These are phyloP conservation scores for Protonibea diacanthus DNA, from an alignment of 2,797 vertebrate species.

Conservation along the genomic window DNA sequence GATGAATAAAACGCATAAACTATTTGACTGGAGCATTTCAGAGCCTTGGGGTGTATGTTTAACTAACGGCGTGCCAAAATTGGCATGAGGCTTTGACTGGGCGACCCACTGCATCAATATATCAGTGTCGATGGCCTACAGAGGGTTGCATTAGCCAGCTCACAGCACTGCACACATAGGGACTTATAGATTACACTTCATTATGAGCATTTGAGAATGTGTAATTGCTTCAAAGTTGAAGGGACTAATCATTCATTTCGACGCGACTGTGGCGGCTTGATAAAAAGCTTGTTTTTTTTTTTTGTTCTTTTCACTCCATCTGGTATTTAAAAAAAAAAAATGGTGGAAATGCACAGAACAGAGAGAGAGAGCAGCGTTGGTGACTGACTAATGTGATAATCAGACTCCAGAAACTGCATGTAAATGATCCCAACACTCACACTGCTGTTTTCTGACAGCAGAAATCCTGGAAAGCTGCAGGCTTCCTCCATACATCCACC, in stretches of 20 bases:
- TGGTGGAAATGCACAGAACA: slow-evolving; percentile 8
- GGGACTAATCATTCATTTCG: slow-evolving; percentile 16
- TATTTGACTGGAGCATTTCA: neutral
- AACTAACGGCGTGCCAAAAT: neutral
- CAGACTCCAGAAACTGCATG: slow-evolving; percentile 26
- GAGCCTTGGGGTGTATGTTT: neutral
- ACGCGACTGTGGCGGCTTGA: neutral
- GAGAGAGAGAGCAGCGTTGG: neutral
- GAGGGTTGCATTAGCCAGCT: neutral
- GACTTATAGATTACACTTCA: slow-evolving; percentile 16
- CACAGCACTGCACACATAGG: neutral
- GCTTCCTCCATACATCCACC: slow-evolving; percentile 15
- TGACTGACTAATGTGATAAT: slow-evolving; percentile 11
- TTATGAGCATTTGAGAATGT: neutral
- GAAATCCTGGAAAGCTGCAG: slow-evolving; percentile 3
- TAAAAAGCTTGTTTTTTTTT: slow-evolving; percentile 13
- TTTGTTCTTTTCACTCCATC: slow-evolving; percentile 5
- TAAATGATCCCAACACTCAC: neutral
- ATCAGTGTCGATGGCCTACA: neutral
- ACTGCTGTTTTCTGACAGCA: neutral
- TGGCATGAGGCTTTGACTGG: slow-evolving; percentile 3
- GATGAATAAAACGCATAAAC: neutral
- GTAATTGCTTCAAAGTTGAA: slow-evolving; percentile 28
- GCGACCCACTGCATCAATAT: neutral
- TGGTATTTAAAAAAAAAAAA: slow-evolving; percentile 6